Base-by-base conservation (phyloP, 2,113 vertebrate genomes). In the Megaptera novaeangliae region DNA sequence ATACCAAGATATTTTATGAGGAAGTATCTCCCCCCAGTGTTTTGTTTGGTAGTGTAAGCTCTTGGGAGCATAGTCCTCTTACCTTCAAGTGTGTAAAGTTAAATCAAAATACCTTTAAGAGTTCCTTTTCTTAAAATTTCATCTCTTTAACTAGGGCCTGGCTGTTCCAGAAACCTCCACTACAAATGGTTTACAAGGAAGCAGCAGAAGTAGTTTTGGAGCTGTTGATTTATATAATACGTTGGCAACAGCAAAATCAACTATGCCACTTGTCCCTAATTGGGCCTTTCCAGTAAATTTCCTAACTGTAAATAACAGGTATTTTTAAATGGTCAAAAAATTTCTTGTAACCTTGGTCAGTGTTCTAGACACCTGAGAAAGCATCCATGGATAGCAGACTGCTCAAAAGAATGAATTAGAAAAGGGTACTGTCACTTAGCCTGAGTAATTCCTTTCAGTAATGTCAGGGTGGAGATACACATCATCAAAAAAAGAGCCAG, bases 401-500 rank as follows among this genome's bases (percentile, higher is more conserved):
- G 57, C 83, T 95, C 36, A 52, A 91, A 17, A 86, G 71, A 92
- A 96, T 71, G 59, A 90, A 96, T 80, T 83, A 87, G 66, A 92
- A 72, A 93, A 63, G 27, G 36, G 63, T 83, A 77, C 29, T 82
- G 41, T 84, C 57, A 92, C 88, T 96, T 94, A 94, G 69, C 82
- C 44, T 59, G 91, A 88, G 83, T 77, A 96, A 95, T 77, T 92
- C 82, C 81, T 88, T 91, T 95, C 41, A 86, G 81, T 84, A 95
- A 95, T 88, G 66, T 71, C 72, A 88, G 57, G 55, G 66, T 69
- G 31, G 55, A 92, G 52, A 75, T 20, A 90, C 12, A 63, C 44
- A 92, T 69, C 87, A 96, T 92, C 52, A 96, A 55, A 96, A 97
- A 94, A 23, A 97, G 69, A 94, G 55, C 46, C 57, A 85, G 69